Evolutionary conservation across 2,888 invertebrate genomes (phyloP), one percentile per base, ranked within the genome.

Genomic region (Cephus sareptanus): DNA sequence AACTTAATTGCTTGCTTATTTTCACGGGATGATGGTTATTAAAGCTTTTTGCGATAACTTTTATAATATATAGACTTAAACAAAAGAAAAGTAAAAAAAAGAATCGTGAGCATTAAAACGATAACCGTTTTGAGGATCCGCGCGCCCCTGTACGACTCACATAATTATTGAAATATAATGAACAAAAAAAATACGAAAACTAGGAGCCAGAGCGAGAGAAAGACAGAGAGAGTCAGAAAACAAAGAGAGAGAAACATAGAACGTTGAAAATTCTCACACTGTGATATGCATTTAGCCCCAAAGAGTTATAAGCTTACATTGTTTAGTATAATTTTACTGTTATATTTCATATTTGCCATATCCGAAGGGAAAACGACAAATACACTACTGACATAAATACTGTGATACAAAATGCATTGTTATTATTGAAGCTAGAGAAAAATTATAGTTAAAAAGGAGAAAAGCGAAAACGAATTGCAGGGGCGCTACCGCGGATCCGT

Each of bases 221-320:
- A 12, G 35, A 35, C 1, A 35, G 12, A 12, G 35, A 81, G 82
- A 83, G 78, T 77, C 81, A 79, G 82, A 82, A 79, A 81, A 82
- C 81, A 83, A 81, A 77, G 81, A 77, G 71, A 79, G 69, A 80
- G 12, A 78, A 84, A 69, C 74, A 35, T 82, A 84, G 82, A 86
- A 85, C 78, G 86, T 87, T 85, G 83, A 86, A 89, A 90, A 87
- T 87, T 89, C 85, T 87, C 85, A 86, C 88, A 88, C 90, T 91
- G 90, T 90, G 90, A 91, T 90, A 91, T 86, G 89, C 90, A 91
- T 90, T 90, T 89, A 90, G 88, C 88, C 89, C 90, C 90, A 90
- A 90, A 91, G 90, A 91, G 85, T 90, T 71, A 87, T 90, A 90
- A 89, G 89, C 87, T 88, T 90, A 90, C 88, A 90, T 89, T 71